Conservation (phyloP, 2,888 invertebrate species). For the Teleiodes luculella region DNA sequence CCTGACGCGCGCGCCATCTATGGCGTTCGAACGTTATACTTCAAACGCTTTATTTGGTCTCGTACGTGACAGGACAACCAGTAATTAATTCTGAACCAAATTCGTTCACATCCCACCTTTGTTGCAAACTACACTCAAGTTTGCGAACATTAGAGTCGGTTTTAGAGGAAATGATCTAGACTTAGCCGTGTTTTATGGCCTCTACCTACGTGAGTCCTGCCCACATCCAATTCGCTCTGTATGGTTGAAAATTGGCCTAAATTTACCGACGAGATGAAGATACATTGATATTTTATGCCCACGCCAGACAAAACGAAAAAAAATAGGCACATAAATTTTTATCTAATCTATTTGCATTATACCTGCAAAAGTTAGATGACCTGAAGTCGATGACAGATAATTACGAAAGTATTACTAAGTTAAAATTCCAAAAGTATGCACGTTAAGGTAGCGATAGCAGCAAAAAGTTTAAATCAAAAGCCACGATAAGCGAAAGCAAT, state of each 20-base stretch:
- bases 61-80: conserved; percentile 66
- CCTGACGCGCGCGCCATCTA: conserved; percentile 60
- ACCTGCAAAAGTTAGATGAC: background rate
- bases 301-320: background rate
- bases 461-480: conserved; percentile 27
- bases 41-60: conserved; percentile 62
- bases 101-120: conserved; percentile 47
- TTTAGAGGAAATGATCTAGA: conserved; percentile 52
- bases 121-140: conserved; percentile 49
- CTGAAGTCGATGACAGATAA: background rate
- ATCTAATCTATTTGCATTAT: no score
- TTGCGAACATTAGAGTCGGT: conserved; percentile 45
- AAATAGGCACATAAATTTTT: no score
- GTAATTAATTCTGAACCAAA: conserved; percentile 72
- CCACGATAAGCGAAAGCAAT: no score
- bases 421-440: background rate
- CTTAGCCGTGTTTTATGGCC: conserved; percentile 59
- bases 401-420: background rate
- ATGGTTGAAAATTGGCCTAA: conserved; percentile 56
- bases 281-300: background rate
- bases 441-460: conserved; percentile 6
- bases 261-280: conserved; percentile 26
- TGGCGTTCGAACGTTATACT: conserved; percentile 50
- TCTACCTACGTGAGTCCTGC: conserved; percentile 69
- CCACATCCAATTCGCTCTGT: conserved; percentile 69